A percentile compares a stretch with the other conserved stretches of the same genome.
Evolutionary conservation across 2,888 invertebrate species (phyloP).

Genomic region (Cryptocephalus primarius): DNA sequence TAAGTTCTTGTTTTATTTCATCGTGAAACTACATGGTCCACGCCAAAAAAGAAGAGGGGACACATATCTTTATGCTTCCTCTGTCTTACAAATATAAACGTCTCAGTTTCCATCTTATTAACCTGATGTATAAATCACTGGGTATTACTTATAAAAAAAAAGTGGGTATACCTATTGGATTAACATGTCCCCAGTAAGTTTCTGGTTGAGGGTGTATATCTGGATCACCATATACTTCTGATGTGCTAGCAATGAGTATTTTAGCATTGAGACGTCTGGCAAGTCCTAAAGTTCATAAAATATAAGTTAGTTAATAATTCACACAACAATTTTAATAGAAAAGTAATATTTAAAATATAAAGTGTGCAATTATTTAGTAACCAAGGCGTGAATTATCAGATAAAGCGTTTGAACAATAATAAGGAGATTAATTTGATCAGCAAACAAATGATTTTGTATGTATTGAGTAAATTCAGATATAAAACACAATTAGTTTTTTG

Average conservation of each 20-base stretch:
- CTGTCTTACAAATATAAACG: too few relatives aligned
- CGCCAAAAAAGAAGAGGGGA: too few relatives aligned
- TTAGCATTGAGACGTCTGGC: conserved; percentile 88
- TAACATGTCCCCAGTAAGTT: conserved; percentile 98
- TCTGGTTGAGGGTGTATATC: conserved; percentile 97
- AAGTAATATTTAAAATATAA: neutral
- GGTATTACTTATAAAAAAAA: neutral
- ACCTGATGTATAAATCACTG: too few relatives aligned
- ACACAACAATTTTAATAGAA: neutral
- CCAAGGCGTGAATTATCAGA: too few relatives aligned
- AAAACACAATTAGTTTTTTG: neutral
- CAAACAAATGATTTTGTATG: neutral
- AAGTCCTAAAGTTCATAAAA: conserved; percentile 47
- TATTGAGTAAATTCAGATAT: neutral
- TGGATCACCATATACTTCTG: conserved; percentile 98
- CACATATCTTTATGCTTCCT: too few relatives aligned
- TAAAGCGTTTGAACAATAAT: neutral
- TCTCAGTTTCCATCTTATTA: too few relatives aligned
- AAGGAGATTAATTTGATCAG: neutral
- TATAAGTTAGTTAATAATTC: neutral
- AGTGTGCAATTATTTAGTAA: neutral
- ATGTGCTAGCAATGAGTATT: conserved; percentile 93
- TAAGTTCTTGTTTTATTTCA: too few relatives aligned
- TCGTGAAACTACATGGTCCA: too few relatives aligned
- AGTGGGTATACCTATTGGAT: conserved; percentile 72